phyloP scores from a whole-genome alignment of 64 coral and sea anemone species.

The Pocillopora damicornis region DNA sequence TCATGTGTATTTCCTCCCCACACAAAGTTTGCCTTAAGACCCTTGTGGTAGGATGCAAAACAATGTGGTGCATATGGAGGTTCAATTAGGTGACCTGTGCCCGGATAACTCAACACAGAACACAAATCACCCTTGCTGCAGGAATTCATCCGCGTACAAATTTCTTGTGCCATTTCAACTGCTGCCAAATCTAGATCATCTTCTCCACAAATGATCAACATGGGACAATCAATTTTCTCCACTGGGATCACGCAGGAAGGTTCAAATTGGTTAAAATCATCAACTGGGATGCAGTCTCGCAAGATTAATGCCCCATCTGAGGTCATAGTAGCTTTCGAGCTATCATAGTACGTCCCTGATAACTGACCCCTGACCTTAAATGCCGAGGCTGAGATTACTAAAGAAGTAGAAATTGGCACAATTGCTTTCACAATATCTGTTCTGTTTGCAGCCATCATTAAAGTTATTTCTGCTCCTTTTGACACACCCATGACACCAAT shows the following conservation, averaged over 20 bases:
- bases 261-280: background rate
- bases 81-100: constrained; percentile 59
- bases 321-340: background rate
- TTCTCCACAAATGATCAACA: constrained; percentile 38
- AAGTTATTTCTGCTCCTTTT: constrained; percentile 50
- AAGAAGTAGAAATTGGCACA: constrained; percentile 35
- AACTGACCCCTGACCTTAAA: constrained; percentile 29
- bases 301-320: constrained; percentile 18
- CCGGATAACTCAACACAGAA: constrained; percentile 37
- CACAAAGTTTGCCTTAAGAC: background rate
- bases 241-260: constrained; percentile 29
- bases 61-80: constrained; percentile 56
- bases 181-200: constrained; percentile 31
- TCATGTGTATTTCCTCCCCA: constrained; percentile 53
- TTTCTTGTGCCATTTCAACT: constrained; percentile 25
- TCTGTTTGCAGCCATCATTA: constrained; percentile 44
- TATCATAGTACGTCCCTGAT: constrained; percentile 6
- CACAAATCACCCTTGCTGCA: constrained; percentile 19
- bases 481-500: constrained; percentile 57
- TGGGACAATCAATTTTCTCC: constrained; percentile 53
- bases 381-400: constrained; percentile 18
- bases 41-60: constrained; percentile 45
- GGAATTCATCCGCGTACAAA: constrained; percentile 18
- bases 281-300: background rate
- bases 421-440: constrained; percentile 33